These are phyloP conservation scores for Theristicus caerulescens DNA, from an alignment of 2,113 vertebrate genomes.

Conservation along the genomic window DNA sequence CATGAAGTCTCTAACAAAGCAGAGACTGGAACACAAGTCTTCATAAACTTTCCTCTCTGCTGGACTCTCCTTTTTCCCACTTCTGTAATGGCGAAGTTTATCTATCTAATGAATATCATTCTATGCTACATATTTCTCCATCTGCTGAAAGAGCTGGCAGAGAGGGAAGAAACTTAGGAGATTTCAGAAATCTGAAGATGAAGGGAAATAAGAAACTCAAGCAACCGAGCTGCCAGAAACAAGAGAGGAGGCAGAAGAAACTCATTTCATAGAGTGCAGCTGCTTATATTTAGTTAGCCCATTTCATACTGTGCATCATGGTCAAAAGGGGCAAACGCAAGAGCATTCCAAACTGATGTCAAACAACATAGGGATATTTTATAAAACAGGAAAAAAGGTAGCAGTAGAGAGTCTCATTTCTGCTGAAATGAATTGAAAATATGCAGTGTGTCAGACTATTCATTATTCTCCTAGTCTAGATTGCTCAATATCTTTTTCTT, in stretches of 20 bases:
- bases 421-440: neutral
- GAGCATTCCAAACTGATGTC: neutral
- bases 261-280: neutral
- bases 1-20: neutral
- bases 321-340: neutral
- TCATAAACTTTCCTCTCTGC: neutral
- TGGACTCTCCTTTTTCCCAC: neutral
- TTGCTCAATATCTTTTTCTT: neutral
- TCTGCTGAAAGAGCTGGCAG: neutral
- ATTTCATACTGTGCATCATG: neutral
- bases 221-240: neutral
- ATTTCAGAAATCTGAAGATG: neutral
- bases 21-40: neutral
- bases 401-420: neutral
- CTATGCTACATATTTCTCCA: neutral
- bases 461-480: neutral
- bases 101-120: neutral
- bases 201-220: neutral
- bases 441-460: neutral
- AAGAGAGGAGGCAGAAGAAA: neutral
- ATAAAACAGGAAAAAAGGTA: neutral
- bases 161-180: neutral
- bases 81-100: neutral
- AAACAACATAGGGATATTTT: neutral
- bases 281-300: neutral